Percentiles rank a stretch among this genome's conserved stretches.
These are phyloP conservation scores for Rhabdornis inornatus DNA, from an alignment of 2,113 vertebrate genomes.

Conservation along the genomic window DNA sequence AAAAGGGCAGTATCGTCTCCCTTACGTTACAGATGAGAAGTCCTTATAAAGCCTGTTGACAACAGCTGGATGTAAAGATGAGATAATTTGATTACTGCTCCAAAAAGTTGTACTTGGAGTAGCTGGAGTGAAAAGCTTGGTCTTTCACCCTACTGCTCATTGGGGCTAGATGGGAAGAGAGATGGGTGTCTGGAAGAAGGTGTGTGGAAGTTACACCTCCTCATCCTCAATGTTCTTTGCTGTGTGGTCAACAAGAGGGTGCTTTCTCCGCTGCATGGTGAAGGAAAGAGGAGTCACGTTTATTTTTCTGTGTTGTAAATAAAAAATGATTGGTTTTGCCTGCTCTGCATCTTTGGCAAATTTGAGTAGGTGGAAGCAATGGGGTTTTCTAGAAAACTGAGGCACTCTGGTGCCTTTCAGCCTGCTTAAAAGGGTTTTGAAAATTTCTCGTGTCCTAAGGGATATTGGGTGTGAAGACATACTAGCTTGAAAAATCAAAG, in stretches of 20 bases:
- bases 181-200: background rate
- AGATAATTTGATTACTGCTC: background rate
- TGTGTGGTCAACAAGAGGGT: background rate
- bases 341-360: background rate
- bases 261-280: accelerated
- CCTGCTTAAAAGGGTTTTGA: background rate
- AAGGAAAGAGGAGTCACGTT: background rate
- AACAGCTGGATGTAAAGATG: background rate
- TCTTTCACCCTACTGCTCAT: background rate
- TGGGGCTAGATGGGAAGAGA: background rate
- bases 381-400: background rate
- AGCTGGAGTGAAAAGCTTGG: background rate
- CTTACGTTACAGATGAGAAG: background rate
- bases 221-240: background rate
- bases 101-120: background rate
- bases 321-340: background rate
- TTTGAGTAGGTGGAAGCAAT: background rate
- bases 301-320: background rate
- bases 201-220: background rate
- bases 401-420: background rate
- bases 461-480: too few species aligned
- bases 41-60: background rate
- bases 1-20: background rate
- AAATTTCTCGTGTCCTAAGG: background rate
- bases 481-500: background rate